A percentile compares a stretch with the other conserved stretches of the same genome.
phyloP scores from a whole-genome alignment of 2,888 invertebrate species.

The Campoplex capitator region DNA sequence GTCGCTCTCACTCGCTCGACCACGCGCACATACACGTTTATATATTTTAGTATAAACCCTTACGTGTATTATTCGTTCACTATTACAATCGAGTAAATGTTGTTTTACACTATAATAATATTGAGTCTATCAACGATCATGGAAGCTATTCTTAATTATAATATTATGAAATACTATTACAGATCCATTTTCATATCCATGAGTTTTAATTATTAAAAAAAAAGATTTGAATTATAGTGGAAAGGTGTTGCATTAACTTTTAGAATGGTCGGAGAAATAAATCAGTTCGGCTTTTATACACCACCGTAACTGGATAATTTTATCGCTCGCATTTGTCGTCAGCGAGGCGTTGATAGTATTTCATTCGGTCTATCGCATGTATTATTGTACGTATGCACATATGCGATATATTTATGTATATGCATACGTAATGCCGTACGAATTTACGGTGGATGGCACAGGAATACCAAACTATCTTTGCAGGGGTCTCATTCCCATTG shows the following conservation, averaged over 20 bases:
- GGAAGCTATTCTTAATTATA: not conserved
- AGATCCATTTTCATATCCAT: not conserved
- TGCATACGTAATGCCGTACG: not conserved
- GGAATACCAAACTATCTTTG: too few relatives aligned
- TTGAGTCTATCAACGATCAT: not conserved
- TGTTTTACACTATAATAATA: not conserved
- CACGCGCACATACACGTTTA: conserved; percentile 22
- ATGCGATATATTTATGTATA: not conserved
- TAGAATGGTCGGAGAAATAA: conserved; percentile 35
- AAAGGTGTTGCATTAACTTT: not conserved
- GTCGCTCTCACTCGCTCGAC: conserved; percentile 57
- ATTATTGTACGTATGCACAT: not conserved
- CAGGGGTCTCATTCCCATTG: not conserved
- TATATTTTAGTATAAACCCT: not conserved
- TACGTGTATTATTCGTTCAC: not conserved
- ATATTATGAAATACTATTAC: not conserved
- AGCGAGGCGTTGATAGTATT: conserved; percentile 25
- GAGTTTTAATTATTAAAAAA: not conserved
- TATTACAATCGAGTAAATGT: not conserved
- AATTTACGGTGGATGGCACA: not conserved
- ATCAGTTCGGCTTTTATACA: conserved; percentile 43
- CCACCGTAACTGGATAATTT: conserved; percentile 40
- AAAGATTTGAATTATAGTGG: not conserved
- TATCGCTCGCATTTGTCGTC: conserved; percentile 61
- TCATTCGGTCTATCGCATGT: conserved; percentile 16